Evolutionary conservation across 2,797 vertebrate genomes (phyloP), one percentile per base, ranked within the genome.

Genomic region (Enteromius anoplus): DNA sequence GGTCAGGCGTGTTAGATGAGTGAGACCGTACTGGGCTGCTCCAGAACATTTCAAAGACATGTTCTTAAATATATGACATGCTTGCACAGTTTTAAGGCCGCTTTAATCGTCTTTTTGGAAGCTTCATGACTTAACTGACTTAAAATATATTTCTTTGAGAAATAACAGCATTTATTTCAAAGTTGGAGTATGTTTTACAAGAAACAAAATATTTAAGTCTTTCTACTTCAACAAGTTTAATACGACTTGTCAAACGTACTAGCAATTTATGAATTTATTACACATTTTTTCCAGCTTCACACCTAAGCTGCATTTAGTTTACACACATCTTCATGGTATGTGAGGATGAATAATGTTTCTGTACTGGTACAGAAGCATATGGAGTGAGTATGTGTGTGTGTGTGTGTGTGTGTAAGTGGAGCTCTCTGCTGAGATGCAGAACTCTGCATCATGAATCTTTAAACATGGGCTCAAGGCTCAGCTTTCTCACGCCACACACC

Each of bases 391-490:
- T 66, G 65, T 75, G 64, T 60, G 7, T 7, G 37, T 66, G 65
- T 75, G 65, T 75, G 49, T 84, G 71, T 85, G 55, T 81, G 55
- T 78, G 75, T 49, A 78, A 82, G 64, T 47, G 65, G 81, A 83
- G 81, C 81, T 82, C 71, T 83, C 80, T 71, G 53, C 76, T 71
- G 47, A 84, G 71, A 73, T 17, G 82, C 75, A 82, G 80, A 87
- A 81, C 86, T 82, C 86, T 81, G 90, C 92, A 88, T 91, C 91
- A 91, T 93, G 89, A 93, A 94, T 94, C 91, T 93, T 94, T 94
- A 91, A 93, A 92, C 89, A 93, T 89, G 90, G 91, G 90, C 92
- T 85, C 87, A 89, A 89, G 92, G 89, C 89, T 92, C 87, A 79
- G 85, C 88, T 92, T 93, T 92, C 93, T 93, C 92, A 91, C 82